A percentile compares a stretch with the other conserved stretches of the same genome.
These are phyloP conservation scores for Formica aserva DNA, from an alignment of 2,888 invertebrate genomes.

Conservation along the genomic window DNA sequence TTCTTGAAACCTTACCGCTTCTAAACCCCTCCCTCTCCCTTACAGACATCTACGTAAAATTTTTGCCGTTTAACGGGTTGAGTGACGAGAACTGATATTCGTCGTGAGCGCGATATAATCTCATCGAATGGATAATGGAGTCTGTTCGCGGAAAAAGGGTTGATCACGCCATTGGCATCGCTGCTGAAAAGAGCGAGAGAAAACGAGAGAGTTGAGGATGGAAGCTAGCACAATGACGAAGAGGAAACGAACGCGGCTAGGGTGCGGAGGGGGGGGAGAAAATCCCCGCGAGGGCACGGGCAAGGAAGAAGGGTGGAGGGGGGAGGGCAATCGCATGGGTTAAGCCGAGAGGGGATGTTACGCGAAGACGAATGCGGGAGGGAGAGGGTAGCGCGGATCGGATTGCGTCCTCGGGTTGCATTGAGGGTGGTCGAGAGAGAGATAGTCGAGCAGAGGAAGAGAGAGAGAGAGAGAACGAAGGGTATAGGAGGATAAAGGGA, in stretches of 20 bases:
- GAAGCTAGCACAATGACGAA: slow-evolving; percentile 70
- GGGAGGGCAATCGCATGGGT: slow-evolving; percentile 62
- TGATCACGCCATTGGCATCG: slow-evolving; percentile 64
- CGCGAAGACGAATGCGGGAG: slow-evolving; percentile 47
- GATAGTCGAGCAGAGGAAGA: slow-evolving; percentile 38
- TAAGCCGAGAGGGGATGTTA: slow-evolving; percentile 65
- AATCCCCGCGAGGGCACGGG: slow-evolving; percentile 61
- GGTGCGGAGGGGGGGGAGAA: slow-evolving; percentile 59
- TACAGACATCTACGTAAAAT: neutral
- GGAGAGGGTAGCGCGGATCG: slow-evolving; percentile 67
- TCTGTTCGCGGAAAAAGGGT: slow-evolving; percentile 26
- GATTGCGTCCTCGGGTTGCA: slow-evolving; percentile 67
- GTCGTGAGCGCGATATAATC: neutral
- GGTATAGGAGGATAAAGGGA: slow-evolving; percentile 48
- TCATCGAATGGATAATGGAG: neutral
- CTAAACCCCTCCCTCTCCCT: neutral
- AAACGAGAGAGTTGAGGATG: slow-evolving; percentile 62
- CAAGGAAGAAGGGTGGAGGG: neutral
- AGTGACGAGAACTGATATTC: neutral
- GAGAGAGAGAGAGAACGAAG: slow-evolving; percentile 16
- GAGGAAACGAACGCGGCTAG: slow-evolving; percentile 45
- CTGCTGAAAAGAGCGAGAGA: slow-evolving; percentile 68
- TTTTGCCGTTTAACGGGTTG: neutral
- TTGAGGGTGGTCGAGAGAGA: slow-evolving; percentile 51
- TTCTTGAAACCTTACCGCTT: neutral